These are phyloP conservation scores for Tipula vernalis DNA, from an alignment of 2,888 invertebrate genomes.

Conservation along the genomic window DNA sequence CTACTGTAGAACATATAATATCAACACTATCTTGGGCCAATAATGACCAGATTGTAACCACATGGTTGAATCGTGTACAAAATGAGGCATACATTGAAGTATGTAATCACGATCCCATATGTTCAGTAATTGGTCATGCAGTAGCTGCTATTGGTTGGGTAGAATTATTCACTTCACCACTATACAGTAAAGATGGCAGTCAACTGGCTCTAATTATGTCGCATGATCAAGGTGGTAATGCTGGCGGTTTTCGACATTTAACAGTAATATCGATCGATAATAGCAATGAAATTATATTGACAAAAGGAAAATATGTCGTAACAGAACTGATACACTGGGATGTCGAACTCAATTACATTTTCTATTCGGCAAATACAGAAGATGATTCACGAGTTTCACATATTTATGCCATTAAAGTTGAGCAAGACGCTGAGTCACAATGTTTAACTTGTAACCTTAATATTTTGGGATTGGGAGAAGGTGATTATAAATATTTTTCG, in stretches of 20 bases:
- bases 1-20: constrained; percentile 35
- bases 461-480: constrained; percentile 13
- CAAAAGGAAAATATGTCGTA: constrained; percentile 55
- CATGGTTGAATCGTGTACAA: constrained; percentile 86
- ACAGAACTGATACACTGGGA: constrained; percentile 65
- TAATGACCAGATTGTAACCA: constrained; percentile 52
- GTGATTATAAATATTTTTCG: constrained; percentile 30
- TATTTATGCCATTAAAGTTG: constrained; percentile 56
- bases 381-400: constrained; percentile 67
- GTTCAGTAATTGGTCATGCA: constrained; percentile 13
- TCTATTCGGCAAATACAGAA: constrained; percentile 36
- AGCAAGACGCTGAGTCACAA: constrained; percentile 34
- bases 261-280: constrained; percentile 38
- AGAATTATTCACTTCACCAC: constrained; percentile 59
- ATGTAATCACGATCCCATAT: constrained; percentile 37
- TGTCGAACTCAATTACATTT: constrained; percentile 48
- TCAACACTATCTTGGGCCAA: constrained; percentile 64
- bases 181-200: constrained; percentile 53
- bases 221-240: constrained; percentile 35
- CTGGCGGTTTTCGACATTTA: constrained; percentile 51
- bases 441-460: constrained; percentile 65
- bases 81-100: constrained; percentile 53
- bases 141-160: constrained; percentile 54
- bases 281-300: constrained; percentile 36
- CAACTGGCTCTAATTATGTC: constrained; percentile 61